phyloP scores from a whole-genome alignment of 1,140 invertebrate species.

The Saccostrea cuccullata region DNA sequence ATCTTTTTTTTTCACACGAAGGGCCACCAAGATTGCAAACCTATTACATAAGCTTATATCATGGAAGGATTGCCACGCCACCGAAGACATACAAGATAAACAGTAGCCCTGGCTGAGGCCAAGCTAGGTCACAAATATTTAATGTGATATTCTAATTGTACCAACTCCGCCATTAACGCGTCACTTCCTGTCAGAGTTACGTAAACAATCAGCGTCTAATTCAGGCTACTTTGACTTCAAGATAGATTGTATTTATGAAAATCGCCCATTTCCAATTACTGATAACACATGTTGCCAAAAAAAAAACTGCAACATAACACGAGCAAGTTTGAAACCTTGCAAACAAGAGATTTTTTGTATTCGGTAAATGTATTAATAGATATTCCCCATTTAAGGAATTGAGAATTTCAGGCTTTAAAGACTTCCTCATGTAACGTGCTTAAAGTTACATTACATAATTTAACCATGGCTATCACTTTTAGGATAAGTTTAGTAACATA shows the following conservation, averaged over 20 bases:
- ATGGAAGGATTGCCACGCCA: constrained; percentile 2
- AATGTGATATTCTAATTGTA: not conserved
- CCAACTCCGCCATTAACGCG: not conserved
- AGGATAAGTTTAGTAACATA: too few species aligned
- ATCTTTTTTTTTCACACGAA: not conserved
- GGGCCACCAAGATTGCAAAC: not conserved
- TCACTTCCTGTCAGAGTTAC: constrained; percentile 15
- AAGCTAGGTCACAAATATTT: constrained; percentile 23
- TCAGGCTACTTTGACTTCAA: not conserved
- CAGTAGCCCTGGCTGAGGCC: constrained; percentile 3
- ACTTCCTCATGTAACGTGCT: too few species aligned
- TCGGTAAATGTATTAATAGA: not conserved
- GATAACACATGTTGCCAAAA: not conserved
- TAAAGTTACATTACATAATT: too few species aligned
- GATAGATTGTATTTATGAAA: constrained; percentile 18
- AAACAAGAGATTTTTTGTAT: too few species aligned
- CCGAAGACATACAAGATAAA: not conserved
- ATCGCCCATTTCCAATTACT: not conserved
- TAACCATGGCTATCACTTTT: too few species aligned
- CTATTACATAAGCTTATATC: constrained; percentile 33
- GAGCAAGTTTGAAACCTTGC: too few species aligned
- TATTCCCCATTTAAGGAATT: not conserved
- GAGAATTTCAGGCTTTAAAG: not conserved
- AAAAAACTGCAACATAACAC: too few species aligned
- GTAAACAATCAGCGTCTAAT: constrained; percentile 18